Evolutionary conservation across 2,888 invertebrate genomes (phyloP).

Genomic region (Mythimna pallens): DNA sequence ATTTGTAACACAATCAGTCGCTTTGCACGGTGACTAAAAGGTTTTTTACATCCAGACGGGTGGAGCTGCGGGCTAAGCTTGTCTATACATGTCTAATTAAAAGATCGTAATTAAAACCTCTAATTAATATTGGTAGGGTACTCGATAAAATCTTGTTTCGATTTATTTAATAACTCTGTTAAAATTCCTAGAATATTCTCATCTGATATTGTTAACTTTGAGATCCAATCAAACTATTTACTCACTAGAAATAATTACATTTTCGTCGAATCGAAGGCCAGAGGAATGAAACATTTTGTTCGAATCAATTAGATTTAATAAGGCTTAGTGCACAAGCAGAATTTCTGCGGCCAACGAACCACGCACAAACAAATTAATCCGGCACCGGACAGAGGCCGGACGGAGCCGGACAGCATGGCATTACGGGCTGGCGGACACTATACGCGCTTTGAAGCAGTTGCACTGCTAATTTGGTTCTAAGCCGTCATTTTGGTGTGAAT

Average conservation of each 20-base stretch:
- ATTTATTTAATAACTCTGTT: constrained; percentile 14
- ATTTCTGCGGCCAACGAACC: constrained; percentile 40
- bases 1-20: neutral
- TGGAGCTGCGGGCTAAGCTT: neutral
- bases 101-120: constrained; percentile 1
- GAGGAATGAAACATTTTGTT: constrained; percentile 14
- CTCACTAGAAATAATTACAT: constrained; percentile 10
- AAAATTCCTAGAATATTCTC: constrained; percentile 8
- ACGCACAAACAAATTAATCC: constrained; percentile 54
- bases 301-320: constrained; percentile 48
- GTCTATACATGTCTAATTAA: neutral
- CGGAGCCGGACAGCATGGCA: constrained; percentile 20
- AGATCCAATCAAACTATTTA: constrained; percentile 27
- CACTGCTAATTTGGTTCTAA: constrained; percentile 49
- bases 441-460: constrained; percentile 45
- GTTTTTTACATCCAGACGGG: neutral
- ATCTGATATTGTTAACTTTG: constrained; percentile 1
- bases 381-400: constrained; percentile 26
- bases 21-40: too few species aligned
- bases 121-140: neutral
- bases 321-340: constrained; percentile 35
- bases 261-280: constrained; percentile 1
- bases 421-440: constrained; percentile 29
- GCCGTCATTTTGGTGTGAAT: constrained; percentile 46
- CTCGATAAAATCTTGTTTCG: neutral